Percentiles rank a stretch among this genome's conserved stretches.
Conservation (phyloP, 2,113 vertebrate genomes). For the Beaufortia kweichowensis region DNA sequence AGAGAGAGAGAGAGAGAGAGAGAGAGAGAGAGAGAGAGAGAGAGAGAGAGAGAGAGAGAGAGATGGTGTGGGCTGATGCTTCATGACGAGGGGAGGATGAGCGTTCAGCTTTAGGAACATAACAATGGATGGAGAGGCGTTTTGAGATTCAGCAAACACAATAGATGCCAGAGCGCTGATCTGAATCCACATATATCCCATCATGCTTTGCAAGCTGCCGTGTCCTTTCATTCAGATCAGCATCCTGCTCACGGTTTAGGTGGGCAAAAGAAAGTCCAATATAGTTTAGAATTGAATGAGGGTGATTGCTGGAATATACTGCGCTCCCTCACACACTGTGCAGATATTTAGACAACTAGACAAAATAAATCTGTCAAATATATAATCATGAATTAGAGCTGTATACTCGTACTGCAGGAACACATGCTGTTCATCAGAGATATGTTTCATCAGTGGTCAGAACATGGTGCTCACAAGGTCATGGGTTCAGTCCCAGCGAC, state of each 20-base stretch:
- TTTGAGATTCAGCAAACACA: constrained; percentile 17
- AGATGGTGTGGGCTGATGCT: constrained; percentile 40
- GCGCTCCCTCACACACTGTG: too few species aligned
- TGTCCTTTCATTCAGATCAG: constrained; percentile 3
- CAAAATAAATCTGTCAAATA: too few species aligned
- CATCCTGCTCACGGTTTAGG: background rate
- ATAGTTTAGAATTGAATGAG: background rate
- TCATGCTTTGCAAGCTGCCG: background rate
- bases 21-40: background rate
- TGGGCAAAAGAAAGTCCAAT: background rate
- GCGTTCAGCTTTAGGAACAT: constrained; percentile 28
- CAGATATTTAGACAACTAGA: too few species aligned
- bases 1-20: constrained; percentile 13
- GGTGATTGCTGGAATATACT: background rate
- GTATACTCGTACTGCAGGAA: too few species aligned
- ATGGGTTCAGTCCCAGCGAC: too few species aligned
- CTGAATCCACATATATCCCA: constrained; percentile 15
- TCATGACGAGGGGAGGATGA: constrained; percentile 14
- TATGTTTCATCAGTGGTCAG: too few species aligned
- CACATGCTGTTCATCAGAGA: too few species aligned
- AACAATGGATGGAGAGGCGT: constrained; percentile 31
- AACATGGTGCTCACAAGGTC: too few species aligned
- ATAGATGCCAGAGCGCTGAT: constrained; percentile 9
- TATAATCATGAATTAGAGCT: too few species aligned
- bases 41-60: background rate